These are phyloP conservation scores for Oscheius onirici DNA, from an alignment of 2,888 invertebrate genomes.

Conservation along the genomic window DNA sequence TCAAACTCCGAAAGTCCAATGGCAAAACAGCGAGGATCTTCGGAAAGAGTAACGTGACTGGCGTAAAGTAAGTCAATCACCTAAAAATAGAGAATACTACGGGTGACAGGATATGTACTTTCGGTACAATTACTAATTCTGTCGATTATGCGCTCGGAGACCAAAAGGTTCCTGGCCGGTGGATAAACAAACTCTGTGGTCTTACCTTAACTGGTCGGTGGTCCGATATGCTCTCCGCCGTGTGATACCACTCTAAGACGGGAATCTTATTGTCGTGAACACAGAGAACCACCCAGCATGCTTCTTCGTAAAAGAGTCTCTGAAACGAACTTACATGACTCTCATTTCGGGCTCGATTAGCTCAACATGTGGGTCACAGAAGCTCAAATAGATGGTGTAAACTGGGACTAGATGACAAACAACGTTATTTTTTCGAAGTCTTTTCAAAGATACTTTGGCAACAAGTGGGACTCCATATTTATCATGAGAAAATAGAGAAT, in stretches of 20 bases:
- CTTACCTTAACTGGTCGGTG: slow-evolving; percentile 41
- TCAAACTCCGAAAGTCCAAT: slow-evolving; percentile 43
- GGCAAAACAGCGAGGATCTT: slow-evolving; percentile 38
- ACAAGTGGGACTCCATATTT: no score
- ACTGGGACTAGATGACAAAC: no score
- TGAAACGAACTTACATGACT: slow-evolving; percentile 26
- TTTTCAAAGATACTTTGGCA: no score
- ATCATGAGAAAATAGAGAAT: no score
- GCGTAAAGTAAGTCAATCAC: slow-evolving; percentile 40
- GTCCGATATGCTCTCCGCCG: slow-evolving; percentile 24
- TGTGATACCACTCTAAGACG: slow-evolving; percentile 48
- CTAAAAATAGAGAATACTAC: slow-evolving; percentile 9
- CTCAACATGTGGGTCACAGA: no score
- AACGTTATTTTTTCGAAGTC: no score
- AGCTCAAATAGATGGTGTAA: no score
- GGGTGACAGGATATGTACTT: slow-evolving; percentile 2
- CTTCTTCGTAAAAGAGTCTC: slow-evolving; percentile 39
- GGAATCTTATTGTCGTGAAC: slow-evolving; percentile 45
- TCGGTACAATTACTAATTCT: slow-evolving; percentile 4
- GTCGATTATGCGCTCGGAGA: not conserved
- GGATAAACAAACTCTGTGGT: not conserved
- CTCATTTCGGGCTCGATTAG: no score
- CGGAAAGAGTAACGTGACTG: slow-evolving; percentile 39
- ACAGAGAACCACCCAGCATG: slow-evolving; percentile 51
- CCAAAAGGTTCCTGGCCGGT: not conserved